A percentile compares a stretch with the other conserved stretches of the same genome.
Conservation (phyloP, 2,797 vertebrate genomes). For the Dromococcyx pavoninus region DNA sequence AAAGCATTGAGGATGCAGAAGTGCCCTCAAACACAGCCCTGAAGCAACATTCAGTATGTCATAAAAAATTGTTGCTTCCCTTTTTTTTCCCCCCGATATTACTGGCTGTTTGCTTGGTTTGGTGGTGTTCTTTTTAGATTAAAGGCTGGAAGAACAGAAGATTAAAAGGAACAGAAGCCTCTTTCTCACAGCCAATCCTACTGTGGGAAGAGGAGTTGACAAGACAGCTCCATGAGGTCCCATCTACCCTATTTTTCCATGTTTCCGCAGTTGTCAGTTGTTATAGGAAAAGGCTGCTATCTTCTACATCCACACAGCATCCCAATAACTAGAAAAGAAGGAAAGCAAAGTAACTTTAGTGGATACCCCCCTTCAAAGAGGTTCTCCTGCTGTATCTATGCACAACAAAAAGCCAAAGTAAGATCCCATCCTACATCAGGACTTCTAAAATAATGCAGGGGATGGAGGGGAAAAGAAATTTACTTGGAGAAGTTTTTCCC, state of each 20-base stretch:
- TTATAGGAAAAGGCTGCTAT: not conserved
- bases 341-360: not conserved
- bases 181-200: not conserved
- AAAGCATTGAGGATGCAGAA: constrained; percentile 31
- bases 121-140: not conserved
- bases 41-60: not conserved
- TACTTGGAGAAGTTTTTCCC: not conserved
- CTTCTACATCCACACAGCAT: not conserved
- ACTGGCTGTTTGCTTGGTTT: not conserved
- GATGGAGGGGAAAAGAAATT: not conserved
- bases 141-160: not conserved
- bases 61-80: not conserved
- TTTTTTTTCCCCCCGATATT: not conserved
- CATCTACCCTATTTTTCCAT: not conserved
- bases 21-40: constrained; percentile 31
- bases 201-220: constrained; percentile 19
- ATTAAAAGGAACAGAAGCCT: not conserved
- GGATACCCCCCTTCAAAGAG: not conserved
- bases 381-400: not conserved
- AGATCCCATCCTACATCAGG: not conserved
- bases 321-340: not conserved
- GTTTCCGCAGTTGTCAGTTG: not conserved
- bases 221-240: constrained; percentile 24
- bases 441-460: not conserved
- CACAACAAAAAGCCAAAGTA: not conserved